Base-by-base conservation (phyloP, 2,888 invertebrate genomes). In the Rhingia rostrata region DNA sequence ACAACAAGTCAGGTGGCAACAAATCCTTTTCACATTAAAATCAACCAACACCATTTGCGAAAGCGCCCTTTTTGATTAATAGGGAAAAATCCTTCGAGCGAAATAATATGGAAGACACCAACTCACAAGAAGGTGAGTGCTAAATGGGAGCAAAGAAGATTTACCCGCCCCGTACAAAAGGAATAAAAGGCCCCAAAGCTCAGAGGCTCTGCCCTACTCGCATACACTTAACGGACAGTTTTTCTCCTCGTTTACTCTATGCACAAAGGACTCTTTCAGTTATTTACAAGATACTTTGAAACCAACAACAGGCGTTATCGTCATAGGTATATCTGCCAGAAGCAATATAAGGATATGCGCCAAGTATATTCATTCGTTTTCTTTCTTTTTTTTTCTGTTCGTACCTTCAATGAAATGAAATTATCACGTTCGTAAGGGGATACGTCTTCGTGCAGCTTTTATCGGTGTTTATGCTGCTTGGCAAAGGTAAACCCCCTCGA, bases 201-300 rank as follows among this genome's bases (percentile, higher is more conserved):
- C n/a, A 1, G 49, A 51, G 51, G 10, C 32, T 12, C 51, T 4
- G 7, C 6, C 30, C 51, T 37, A 30, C 37, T 14, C 14, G 6
- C 22, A 39, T 10, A 3, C 9, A 47, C 37, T 33, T 30, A n/a
- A 4, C 51, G 51, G 41, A 51, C 37, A n/a, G 37, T 10, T 60
- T 32, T 41, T 32, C 12, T n/a, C n/a, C 3, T 30, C 9, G n/a
- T 7, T 10, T 33, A 33, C 39, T 47, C 35, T n/a, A 47, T 47
- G 30, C 66, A 66, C 37, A 67, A 60, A 63, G 49, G 66, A 43
- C 67, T 78, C 66, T 73, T 56, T 73, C 14, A 73, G 51, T 78
- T 83, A 73, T 83, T 73, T 73, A 73, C 63, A 63, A 78, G 73
- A 79, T 74, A 64, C 73, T 73, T 83, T 69, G 73, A 83, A 83